phyloP scores from a whole-genome alignment of 1,140 invertebrate species.

The Ditylenchus dipsaci region DNA sequence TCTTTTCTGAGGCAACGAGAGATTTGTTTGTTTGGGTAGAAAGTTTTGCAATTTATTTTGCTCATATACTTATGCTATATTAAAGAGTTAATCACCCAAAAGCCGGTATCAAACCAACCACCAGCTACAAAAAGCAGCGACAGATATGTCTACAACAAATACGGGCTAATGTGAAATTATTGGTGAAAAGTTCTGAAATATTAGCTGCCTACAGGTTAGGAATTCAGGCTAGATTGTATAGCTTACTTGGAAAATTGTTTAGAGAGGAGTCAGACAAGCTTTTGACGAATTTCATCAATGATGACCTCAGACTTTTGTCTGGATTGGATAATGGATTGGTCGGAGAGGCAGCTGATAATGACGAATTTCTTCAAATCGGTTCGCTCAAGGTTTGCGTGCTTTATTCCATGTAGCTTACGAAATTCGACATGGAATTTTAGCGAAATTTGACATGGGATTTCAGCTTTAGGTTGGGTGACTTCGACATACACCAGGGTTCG shows the following conservation, averaged over 20 bases:
- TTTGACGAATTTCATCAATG: not conserved
- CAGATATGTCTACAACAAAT: not conserved
- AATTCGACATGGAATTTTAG: too few species aligned
- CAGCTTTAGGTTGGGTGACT: too few species aligned
- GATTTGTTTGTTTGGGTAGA: conserved; percentile 13
- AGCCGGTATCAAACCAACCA: not conserved
- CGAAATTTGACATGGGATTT: too few species aligned
- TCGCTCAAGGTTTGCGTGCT: not conserved
- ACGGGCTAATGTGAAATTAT: not conserved
- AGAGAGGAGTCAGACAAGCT: not conserved
- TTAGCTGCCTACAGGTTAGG: not conserved
- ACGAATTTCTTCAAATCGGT: not conserved
- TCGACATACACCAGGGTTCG: too few species aligned
- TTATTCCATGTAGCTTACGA: too few species aligned
- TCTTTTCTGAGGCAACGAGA: conserved; percentile 13
- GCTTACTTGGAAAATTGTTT: too few species aligned
- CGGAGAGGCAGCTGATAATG: not conserved
- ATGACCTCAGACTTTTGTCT: not conserved
- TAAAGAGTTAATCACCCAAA: not conserved
- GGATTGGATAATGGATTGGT: not conserved
- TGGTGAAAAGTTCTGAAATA: not conserved
- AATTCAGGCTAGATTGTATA: not conserved
- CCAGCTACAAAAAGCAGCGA: not conserved
- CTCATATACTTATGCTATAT: not conserved
- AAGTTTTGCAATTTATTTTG: not conserved